Conservation (phyloP, 2,113 vertebrate species). For the Macaca mulatta region DNA sequence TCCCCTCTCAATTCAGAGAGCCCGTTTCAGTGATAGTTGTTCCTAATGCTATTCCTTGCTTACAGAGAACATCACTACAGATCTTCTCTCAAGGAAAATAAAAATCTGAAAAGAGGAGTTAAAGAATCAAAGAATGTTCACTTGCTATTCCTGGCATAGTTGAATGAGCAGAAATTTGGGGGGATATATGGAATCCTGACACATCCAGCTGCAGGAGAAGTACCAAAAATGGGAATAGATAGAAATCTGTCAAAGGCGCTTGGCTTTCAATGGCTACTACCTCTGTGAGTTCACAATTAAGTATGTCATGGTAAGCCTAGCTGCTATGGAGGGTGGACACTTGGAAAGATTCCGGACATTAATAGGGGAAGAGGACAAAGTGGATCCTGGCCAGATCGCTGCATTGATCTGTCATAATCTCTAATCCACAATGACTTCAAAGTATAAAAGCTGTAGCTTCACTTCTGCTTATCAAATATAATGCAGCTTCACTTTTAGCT, state of each 20-base stretch:
- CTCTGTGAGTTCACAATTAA: not conserved
- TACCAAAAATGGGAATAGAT: not conserved
- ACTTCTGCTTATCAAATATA: not conserved
- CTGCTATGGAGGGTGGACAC: not conserved
- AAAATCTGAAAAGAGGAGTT: not conserved
- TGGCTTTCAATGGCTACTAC: not conserved
- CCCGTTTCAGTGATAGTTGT: not conserved
- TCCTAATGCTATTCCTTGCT: not conserved
- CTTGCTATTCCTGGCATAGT: not conserved
- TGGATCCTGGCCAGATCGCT: not conserved
- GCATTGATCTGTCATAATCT: not conserved
- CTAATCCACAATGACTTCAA: not conserved
- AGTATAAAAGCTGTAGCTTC: not conserved
- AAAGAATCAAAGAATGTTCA: not conserved
- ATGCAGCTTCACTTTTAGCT: not conserved
- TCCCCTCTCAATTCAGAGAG: not conserved
- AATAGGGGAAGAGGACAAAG: not conserved
- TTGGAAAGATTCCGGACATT: not conserved
- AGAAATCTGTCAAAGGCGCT: not conserved
- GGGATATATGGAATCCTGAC: not conserved
- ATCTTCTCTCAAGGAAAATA: not conserved
- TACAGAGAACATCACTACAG: not conserved
- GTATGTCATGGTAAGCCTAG: not conserved
- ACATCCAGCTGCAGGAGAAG: not conserved
- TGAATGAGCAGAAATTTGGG: not conserved